Percentiles rank a stretch among this genome's conserved stretches.
These are phyloP conservation scores for Gasterosteus nipponicus DNA, from an alignment of 2,113 vertebrate genomes.

Conservation along the genomic window DNA sequence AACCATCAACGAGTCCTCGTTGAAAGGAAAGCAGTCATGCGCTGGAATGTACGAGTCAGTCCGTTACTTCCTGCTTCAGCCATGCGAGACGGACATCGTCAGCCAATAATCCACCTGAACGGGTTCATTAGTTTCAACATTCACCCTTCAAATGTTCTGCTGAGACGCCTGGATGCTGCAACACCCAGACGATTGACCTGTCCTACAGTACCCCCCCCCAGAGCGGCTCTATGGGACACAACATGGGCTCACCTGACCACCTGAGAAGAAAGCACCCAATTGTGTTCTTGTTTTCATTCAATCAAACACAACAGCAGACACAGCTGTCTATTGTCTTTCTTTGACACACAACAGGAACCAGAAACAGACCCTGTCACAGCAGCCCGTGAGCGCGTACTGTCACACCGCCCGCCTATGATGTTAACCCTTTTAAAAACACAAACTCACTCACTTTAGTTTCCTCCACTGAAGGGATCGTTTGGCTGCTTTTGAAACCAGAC, in stretches of 20 bases:
- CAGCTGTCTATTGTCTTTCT: not conserved
- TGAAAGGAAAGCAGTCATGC: constrained; percentile 11
- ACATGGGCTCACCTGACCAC: not conserved
- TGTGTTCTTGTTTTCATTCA: no score
- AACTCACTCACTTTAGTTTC: no score
- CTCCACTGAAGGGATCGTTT: not conserved
- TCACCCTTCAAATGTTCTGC: not conserved
- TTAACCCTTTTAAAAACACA: not conserved
- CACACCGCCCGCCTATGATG: not conserved
- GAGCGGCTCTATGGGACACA: not conserved
- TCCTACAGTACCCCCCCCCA: not conserved
- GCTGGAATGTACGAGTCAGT: constrained; percentile 11
- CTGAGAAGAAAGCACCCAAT: no score
- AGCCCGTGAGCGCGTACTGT: not conserved
- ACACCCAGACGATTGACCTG: not conserved
- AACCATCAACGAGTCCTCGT: constrained; percentile 5
- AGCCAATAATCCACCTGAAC: not conserved
- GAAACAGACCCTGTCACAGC: no score
- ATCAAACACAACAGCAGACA: not conserved
- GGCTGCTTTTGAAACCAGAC: not conserved
- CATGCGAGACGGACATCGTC: not conserved
- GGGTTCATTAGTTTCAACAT: not conserved
- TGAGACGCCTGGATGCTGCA: not conserved
- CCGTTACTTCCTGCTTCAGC: not conserved
- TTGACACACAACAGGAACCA: not conserved